Evolutionary conservation across 2,888 invertebrate genomes (phyloP).

Genomic region (Xestia xanthographa): DNA sequence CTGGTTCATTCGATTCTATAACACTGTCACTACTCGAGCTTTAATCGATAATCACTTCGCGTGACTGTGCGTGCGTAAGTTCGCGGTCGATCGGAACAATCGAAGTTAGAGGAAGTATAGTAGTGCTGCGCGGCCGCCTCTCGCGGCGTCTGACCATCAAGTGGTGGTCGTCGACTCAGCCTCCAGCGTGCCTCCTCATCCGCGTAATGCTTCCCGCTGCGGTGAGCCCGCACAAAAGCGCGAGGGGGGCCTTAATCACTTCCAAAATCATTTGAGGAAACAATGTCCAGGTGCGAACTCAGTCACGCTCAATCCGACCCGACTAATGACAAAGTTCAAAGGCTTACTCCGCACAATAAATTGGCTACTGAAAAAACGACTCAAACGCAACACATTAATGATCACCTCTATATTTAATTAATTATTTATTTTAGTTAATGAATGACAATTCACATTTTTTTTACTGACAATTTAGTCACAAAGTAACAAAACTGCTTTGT

Average conservation of each 20-base stretch:
- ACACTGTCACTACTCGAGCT: conserved; percentile 66
- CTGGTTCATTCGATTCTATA: conserved; percentile 68
- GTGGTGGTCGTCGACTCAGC: conserved; percentile 76
- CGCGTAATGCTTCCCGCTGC: conserved; percentile 78
- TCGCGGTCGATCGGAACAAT: conserved; percentile 60
- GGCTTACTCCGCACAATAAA: conserved; percentile 68
- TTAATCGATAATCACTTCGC: conserved; percentile 61
- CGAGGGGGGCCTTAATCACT: conserved; percentile 75
- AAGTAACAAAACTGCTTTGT: conserved; percentile 38
- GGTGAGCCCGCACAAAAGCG: conserved; percentile 68
- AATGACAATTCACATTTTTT: conserved; percentile 15
- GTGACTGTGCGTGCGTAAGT: conserved; percentile 62
- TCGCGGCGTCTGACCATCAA: conserved; percentile 76
- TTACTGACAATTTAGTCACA: conserved; percentile 36
- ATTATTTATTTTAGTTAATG: no score
- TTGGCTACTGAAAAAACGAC: conserved; percentile 17
- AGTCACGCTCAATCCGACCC: conserved; percentile 77
- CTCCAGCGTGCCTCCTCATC: conserved; percentile 81
- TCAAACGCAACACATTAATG: conserved; percentile 30
- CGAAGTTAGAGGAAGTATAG: conserved; percentile 38
- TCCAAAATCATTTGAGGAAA: conserved; percentile 76
- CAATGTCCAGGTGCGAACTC: conserved; percentile 77
- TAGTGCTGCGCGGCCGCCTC: conserved; percentile 72
- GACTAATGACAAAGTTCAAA: conserved; percentile 70
- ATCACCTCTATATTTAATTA: conserved; percentile 33